Evolutionary conservation across 2,888 invertebrate genomes (phyloP), one percentile per base, ranked within the genome.

Genomic region (Ecliptopera silaceata): DNA sequence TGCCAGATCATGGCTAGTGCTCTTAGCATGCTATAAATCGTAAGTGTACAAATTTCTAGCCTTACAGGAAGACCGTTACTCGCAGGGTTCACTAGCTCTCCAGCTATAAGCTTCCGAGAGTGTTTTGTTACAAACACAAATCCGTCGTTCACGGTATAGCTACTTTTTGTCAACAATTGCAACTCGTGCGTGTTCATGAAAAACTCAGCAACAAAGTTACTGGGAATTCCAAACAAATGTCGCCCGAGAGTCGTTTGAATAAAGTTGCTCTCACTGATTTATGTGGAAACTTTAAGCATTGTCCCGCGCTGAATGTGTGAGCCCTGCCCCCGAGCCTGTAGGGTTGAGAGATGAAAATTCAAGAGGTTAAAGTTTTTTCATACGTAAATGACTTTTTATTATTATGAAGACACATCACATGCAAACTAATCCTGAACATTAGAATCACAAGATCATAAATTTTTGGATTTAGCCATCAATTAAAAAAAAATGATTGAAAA

Each of bases 231-330:
- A 80, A 88, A 88, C 88, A 84, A 85, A 82, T 88, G 88, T 89
- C 87, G 82, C 88, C 77, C 76, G 88, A 89, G 88, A 89, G 88
- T 88, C 87, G 87, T 88, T 89, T 88, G 88, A 88, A 88, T 89
- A 89, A 89, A 90, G 87, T 89, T 89, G 86, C 82, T 72, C 75
- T 52, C 72, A 77, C 86, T 89, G 89, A 88, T 90, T 89, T 89
- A 90, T 89, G 86, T 82, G 77, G 67, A 86, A 90, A 89, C 82
- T 88, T 88, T 75, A 73, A 71, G 74, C 75, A 78, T 69, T 68
- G 72, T 59, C 59, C 59, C 59, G 46, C 26, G 36, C 59, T 59
- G 80, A 78, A 83, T 86, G 79, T 84, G 80, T 84, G 82, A 75
- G 20, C n/a, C n/a, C n/a, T n/a, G n/a, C n/a, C n/a, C n/a, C n/a